phyloP scores from a whole-genome alignment of 2,888 invertebrate species.

The Mylabris sibirica region DNA sequence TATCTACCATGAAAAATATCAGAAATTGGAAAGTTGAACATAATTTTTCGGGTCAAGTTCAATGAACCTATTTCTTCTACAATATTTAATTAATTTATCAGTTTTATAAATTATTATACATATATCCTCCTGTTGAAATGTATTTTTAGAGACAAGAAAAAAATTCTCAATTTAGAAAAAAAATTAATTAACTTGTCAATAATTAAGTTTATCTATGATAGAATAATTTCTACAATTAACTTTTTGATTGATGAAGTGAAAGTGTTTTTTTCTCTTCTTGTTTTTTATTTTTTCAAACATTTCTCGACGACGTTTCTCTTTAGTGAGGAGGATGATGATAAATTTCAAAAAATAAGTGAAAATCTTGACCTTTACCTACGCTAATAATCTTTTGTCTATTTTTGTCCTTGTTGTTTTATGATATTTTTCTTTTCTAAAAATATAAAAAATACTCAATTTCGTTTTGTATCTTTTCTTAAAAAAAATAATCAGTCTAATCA shows the following conservation, averaged over 20 bases:
- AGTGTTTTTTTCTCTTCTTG: conserved; percentile 1
- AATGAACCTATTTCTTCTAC: background rate
- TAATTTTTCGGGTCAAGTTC: conserved; percentile 13
- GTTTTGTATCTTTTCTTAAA: background rate
- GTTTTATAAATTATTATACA: background rate
- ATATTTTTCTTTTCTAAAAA: conserved; percentile 10
- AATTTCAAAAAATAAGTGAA: background rate
- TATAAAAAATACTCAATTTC: background rate
- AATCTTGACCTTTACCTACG: background rate
- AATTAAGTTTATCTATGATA: background rate
- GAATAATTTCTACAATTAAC: background rate
- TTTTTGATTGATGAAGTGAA: conserved; percentile 16
- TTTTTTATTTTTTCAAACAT: background rate
- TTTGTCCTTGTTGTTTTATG: background rate
- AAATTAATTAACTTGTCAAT: background rate
- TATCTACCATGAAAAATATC: background rate
- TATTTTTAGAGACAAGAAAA: background rate
- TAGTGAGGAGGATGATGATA: background rate
- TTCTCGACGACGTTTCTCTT: background rate
- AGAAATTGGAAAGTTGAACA: conserved; percentile 12
- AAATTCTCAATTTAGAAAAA: background rate
- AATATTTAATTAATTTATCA: background rate
- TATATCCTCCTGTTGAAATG: background rate
- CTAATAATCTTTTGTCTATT: background rate
- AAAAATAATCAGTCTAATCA: no score